Evolutionary conservation across 2,113 vertebrate species (phyloP).

Genomic region (Pholis gunnellus): DNA sequence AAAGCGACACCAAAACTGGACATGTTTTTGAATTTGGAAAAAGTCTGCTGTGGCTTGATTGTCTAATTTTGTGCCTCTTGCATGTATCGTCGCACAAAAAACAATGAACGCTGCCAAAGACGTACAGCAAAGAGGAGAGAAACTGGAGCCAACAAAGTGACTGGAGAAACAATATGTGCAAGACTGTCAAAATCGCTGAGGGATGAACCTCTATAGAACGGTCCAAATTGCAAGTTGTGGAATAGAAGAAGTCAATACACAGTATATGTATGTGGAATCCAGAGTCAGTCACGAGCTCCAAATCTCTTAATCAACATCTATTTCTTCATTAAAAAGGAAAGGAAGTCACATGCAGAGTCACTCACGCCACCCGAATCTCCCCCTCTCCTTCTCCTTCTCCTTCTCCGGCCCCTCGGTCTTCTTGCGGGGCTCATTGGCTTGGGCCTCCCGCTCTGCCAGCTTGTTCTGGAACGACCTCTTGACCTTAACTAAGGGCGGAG

Average conservation of each 20-base stretch:
- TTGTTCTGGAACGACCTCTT: slow-evolving; percentile 83
- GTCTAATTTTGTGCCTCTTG: neutral
- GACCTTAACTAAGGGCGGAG: slow-evolving; percentile 62
- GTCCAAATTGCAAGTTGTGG: slow-evolving; percentile 13
- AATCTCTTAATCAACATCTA: neutral
- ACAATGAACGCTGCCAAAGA: neutral
- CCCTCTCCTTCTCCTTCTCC: slow-evolving; percentile 77
- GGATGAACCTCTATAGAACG: slow-evolving; percentile 32
- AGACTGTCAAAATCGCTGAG: slow-evolving; percentile 40
- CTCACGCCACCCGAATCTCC: slow-evolving; percentile 86
- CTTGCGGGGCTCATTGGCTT: slow-evolving; percentile 75
- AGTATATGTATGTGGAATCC: neutral
- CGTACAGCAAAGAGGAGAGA: neutral
- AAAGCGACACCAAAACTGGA: neutral
- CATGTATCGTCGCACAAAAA: neutral
- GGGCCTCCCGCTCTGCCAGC: slow-evolving; percentile 81
- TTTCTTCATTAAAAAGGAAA: neutral
- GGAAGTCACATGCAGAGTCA: neutral
- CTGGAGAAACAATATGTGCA: slow-evolving; percentile 10
- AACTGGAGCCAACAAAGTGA: neutral
- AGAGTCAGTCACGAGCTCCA: neutral
- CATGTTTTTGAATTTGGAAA: neutral
- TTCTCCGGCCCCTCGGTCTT: slow-evolving; percentile 72
- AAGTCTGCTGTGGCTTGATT: neutral
- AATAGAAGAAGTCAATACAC: neutral